Evolutionary conservation across 2,888 invertebrate genomes (phyloP).

Genomic region (Suillia variegata): DNA sequence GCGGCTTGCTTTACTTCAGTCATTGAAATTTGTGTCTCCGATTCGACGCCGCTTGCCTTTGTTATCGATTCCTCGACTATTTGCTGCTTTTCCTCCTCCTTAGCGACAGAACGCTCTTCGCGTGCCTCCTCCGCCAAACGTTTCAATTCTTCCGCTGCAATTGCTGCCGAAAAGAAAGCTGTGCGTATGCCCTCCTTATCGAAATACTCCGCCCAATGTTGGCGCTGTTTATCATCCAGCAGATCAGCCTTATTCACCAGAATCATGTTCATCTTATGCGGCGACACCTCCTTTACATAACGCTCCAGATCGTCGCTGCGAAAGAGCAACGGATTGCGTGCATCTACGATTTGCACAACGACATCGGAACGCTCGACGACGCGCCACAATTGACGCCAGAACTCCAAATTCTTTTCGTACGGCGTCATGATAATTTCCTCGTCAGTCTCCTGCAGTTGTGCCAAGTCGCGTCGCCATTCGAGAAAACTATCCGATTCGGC

Average conservation of each 20-base stretch:
- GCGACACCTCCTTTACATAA: slow-evolving; percentile 79
- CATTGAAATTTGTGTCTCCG: slow-evolving; percentile 31
- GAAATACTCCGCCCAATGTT: slow-evolving; percentile 87
- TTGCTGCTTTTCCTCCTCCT: slow-evolving; percentile 10
- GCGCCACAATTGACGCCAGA: slow-evolving; percentile 98
- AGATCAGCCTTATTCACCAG: slow-evolving; percentile 96
- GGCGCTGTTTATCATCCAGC: slow-evolving; percentile 78
- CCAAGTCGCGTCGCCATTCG: slow-evolving; percentile 86
- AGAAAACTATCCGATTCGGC: slow-evolving; percentile 85
- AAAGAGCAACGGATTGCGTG: slow-evolving; percentile 92
- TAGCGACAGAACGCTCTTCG: slow-evolving; percentile 21
- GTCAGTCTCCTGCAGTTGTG: slow-evolving; percentile 77
- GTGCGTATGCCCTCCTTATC: slow-evolving; percentile 71
- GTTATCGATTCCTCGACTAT: neutral
- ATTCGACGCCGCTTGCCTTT: slow-evolving; percentile 7
- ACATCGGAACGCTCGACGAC: slow-evolving; percentile 97
- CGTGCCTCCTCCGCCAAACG: slow-evolving; percentile 30
- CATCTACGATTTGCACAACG: slow-evolving; percentile 93
- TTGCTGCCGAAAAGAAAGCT: slow-evolving; percentile 90
- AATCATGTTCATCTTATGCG: slow-evolving; percentile 77
- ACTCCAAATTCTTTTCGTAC: slow-evolving; percentile 95
- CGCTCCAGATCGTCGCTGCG: slow-evolving; percentile 89
- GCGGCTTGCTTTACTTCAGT: slow-evolving; percentile 64
- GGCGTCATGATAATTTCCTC: slow-evolving; percentile 88
- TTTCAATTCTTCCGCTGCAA: slow-evolving; percentile 65